Evolutionary conservation across 2,888 invertebrate genomes (phyloP).

Genomic region (Branchellion lobata): DNA sequence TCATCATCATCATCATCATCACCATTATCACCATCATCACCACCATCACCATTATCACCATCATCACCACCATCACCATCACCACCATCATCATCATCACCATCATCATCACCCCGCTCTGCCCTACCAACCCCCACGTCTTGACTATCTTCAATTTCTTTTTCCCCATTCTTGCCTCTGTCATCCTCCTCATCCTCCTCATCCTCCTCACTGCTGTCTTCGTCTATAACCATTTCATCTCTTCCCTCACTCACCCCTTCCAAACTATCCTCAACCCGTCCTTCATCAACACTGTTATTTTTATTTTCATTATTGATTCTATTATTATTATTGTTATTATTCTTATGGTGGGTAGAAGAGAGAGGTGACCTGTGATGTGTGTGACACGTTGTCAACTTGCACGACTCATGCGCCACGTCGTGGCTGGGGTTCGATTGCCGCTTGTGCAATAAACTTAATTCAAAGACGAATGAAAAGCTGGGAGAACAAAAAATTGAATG

Average conservation of each 20-base stretch:
- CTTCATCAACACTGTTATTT: conserved; percentile 3
- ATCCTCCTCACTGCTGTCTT: background rate
- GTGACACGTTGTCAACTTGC: too few relatives aligned
- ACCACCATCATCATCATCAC: conserved; percentile 41
- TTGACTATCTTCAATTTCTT: conserved; percentile 3
- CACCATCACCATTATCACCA: conserved; percentile 41
- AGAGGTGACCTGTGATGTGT: too few relatives aligned
- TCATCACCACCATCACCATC: conserved; percentile 41
- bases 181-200: conserved; percentile 4
- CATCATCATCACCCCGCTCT: background rate
- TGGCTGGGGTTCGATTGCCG: too few relatives aligned
- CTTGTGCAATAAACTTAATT: too few relatives aligned
- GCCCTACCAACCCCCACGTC: conserved; percentile 18
- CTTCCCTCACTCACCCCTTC: background rate
- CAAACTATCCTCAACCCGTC: background rate
- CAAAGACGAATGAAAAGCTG: too few relatives aligned
- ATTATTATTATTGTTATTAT: background rate
- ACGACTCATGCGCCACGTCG: too few relatives aligned
- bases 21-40: conserved; percentile 42
- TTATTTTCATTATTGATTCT: background rate
- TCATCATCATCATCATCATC: conserved; percentile 34
- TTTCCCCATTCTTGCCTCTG: background rate
- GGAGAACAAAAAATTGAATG: too few relatives aligned
- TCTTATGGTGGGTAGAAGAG: too few relatives aligned
- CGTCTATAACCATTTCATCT: background rate